Evolutionary conservation across 1,140 invertebrate species (phyloP).

Genomic region (Drosophila obscura): DNA sequence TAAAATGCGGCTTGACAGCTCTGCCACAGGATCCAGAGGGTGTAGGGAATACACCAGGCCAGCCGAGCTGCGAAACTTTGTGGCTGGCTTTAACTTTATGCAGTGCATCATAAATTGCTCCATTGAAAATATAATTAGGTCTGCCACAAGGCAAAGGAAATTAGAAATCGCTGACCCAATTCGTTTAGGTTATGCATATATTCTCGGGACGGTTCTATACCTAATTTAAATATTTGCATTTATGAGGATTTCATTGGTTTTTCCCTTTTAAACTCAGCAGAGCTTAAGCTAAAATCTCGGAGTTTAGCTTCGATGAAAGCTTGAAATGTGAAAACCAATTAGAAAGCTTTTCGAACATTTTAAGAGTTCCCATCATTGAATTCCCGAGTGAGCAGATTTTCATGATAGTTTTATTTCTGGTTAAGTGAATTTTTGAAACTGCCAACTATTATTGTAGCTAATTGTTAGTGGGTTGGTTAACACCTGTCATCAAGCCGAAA

Average conservation of each 20-base stretch:
- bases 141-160: background rate
- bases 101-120: background rate
- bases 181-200: background rate
- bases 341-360: too few species aligned
- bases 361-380: too few species aligned
- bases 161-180: background rate
- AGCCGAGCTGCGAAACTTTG: constrained; percentile 33
- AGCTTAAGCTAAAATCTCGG: too few species aligned
- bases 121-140: constrained; percentile 11
- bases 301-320: too few species aligned
- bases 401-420: background rate
- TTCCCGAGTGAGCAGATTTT: too few species aligned
- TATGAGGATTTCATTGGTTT: too few species aligned
- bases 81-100: constrained; percentile 46
- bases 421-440: constrained; percentile 39
- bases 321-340: too few species aligned
- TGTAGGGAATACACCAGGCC: background rate
- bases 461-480: constrained; percentile 55
- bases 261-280: too few species aligned
- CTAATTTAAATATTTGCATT: background rate
- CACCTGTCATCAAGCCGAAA: constrained; percentile 61
- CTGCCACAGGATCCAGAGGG: background rate
- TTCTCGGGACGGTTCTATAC: background rate
- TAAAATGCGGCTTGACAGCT: constrained; percentile 21
- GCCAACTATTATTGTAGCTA: constrained; percentile 7